Evolutionary conservation across 2,113 vertebrate genomes (phyloP).

Genomic region (Bostrychus sinensis): DNA sequence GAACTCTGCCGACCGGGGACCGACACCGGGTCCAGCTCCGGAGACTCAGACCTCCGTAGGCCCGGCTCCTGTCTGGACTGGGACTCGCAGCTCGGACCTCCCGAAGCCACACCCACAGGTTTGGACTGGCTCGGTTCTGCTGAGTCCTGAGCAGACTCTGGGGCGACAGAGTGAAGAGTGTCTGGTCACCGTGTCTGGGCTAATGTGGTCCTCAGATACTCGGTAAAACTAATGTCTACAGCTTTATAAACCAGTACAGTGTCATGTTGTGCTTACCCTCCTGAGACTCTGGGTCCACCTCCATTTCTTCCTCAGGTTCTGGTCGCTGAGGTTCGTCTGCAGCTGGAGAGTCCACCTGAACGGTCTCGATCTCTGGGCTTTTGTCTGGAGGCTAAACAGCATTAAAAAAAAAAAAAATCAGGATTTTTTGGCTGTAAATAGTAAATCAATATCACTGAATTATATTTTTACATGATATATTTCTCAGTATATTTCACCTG

Average conservation of each 20-base stretch:
- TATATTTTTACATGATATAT: too few relatives aligned
- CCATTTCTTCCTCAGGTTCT: slow-evolving; percentile 37
- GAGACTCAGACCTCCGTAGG: neutral
- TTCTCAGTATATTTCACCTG: slow-evolving; percentile 9
- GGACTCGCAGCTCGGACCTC: neutral
- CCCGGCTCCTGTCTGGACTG: neutral
- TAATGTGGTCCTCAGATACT: too few relatives aligned
- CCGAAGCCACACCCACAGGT: neutral
- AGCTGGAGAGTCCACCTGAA: neutral
- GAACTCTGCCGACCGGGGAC: neutral
- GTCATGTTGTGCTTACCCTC: neutral
- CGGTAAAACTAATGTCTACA: too few relatives aligned
- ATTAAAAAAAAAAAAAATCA: too few relatives aligned
- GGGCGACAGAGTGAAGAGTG: neutral
- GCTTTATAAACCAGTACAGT: too few relatives aligned
- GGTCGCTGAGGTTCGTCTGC: neutral
- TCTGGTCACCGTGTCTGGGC: too few relatives aligned
- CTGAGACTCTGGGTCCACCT: slow-evolving; percentile 31
- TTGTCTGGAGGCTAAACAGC: slow-evolving; percentile 6
- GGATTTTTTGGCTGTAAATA: too few relatives aligned
- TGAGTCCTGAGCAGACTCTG: neutral
- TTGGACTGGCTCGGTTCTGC: neutral
- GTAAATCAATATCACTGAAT: too few relatives aligned
- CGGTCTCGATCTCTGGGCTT: neutral
- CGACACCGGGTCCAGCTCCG: slow-evolving; percentile 7